Evolutionary conservation across 2,797 vertebrate species (phyloP).

Genomic region (Mormyrus proboscirostris): DNA sequence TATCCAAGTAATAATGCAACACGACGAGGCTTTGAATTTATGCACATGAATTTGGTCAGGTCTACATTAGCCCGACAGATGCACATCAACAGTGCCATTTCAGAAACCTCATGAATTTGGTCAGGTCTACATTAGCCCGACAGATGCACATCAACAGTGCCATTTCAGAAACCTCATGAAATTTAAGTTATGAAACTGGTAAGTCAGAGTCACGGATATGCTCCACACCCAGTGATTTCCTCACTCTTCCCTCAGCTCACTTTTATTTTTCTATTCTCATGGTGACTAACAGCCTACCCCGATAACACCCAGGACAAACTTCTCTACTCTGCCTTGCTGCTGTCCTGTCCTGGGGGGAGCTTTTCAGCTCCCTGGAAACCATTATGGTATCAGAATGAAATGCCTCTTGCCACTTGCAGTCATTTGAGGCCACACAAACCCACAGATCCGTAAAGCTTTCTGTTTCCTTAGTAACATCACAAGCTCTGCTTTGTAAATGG

Average conservation of each 20-base stretch:
- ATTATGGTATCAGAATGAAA: background rate
- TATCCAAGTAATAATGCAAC: background rate
- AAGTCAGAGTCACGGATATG: background rate
- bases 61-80: background rate
- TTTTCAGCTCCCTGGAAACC: conserved; percentile 6
- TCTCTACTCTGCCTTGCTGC: background rate
- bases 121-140: background rate
- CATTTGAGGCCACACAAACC: background rate
- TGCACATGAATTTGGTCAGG: background rate
- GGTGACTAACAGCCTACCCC: background rate
- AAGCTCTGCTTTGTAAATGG: background rate
- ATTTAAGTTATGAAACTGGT: background rate
- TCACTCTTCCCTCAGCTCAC: background rate
- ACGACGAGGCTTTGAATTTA: background rate
- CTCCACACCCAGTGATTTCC: background rate
- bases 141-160: no score
- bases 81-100: background rate
- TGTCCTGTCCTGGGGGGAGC: background rate
- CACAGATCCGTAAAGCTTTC: background rate
- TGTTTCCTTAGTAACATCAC: conserved; percentile 13
- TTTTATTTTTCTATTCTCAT: background rate
- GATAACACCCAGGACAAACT: background rate
- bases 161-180: background rate
- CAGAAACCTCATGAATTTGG: background rate
- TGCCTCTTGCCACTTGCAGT: background rate